Evolutionary conservation across 2,888 invertebrate genomes (phyloP), one percentile per base, ranked within the genome.

Genomic region (Cynaeus angustus): DNA sequence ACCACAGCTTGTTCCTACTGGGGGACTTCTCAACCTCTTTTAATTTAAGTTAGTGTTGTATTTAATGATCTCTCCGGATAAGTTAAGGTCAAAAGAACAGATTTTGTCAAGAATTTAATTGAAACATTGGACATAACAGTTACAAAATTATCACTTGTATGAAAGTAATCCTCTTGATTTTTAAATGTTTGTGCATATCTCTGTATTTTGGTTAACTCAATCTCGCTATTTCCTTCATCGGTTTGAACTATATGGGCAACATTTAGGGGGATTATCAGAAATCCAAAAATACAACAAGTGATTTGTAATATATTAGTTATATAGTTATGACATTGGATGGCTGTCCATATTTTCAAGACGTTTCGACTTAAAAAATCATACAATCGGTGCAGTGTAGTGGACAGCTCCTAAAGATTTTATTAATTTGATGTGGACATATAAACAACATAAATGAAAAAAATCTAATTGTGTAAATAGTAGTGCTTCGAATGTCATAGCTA

Each of bases 1-100:
- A 83, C 82, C 82, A 83, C 82, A 82, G 81, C 81, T 80, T 82
- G 83, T 83, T 83, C 83, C 83, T 83, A 83, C 75, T 70, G 82
- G 77, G 82, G 82, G 82, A 83, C 82, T 82, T 77, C 77, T 81
- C 80, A 79, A 79, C 80, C 80, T 80, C 79, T 74, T 78, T 78
- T 70, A 76, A 73, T 74, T 77, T 78, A 78, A 78, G 79, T 78
- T 81, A 79, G 78, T 73, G 72, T 78, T 78, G 78, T 79, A 77
- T 75, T 77, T 81, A 80, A 79, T 82, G 82, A 83, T 83, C 82
- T 81, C 82, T 81, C 74, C 75, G 75, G 74, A 74, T 77, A 75
- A 77, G 75, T 75, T 77, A 73, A 75, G 72, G 68, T 72, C 68
- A 70, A 70, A 72, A 71, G 28, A 61, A 53, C 41, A 66, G 55